phyloP scores from a whole-genome alignment of 2,888 invertebrate species.

The Nycteola revayana region DNA sequence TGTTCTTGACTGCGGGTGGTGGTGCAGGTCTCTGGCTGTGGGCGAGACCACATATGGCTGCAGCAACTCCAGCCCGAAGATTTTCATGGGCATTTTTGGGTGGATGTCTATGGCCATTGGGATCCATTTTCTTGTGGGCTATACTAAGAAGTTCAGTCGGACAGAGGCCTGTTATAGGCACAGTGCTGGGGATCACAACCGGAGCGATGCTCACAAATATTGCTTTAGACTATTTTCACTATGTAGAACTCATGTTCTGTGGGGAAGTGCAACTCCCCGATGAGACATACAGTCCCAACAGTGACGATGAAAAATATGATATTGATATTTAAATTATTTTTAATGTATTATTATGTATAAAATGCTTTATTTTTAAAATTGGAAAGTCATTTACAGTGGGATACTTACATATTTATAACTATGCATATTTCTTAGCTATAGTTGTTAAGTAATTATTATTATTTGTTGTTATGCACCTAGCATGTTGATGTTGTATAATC shows the following conservation, averaged over 20 bases:
- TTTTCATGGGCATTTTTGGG: constrained; percentile 88
- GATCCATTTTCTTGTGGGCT: constrained; percentile 94
- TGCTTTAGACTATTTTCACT: constrained; percentile 84
- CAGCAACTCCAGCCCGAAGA: constrained; percentile 83
- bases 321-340: constrained; percentile 59
- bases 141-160: constrained; percentile 90
- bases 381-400: constrained; percentile 9
- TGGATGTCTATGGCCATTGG: constrained; percentile 92
- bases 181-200: constrained; percentile 86
- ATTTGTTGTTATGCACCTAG: constrained; percentile 31
- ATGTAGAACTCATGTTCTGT: constrained; percentile 83
- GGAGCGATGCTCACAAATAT: constrained; percentile 84
- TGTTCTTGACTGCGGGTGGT: constrained; percentile 90
- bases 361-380: constrained; percentile 16
- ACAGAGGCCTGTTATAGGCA: constrained; percentile 84
- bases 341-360: constrained; percentile 7
- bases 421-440: constrained; percentile 35
- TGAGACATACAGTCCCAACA: constrained; percentile 70
- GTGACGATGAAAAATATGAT: constrained; percentile 80
- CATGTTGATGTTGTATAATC: constrained; percentile 27
- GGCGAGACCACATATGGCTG: constrained; percentile 88
- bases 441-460: constrained; percentile 31
- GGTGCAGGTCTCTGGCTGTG: constrained; percentile 93
- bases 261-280: constrained; percentile 74
- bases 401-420: constrained; percentile 22